A percentile compares a stretch with the other conserved stretches of the same genome.
Evolutionary conservation across 1,140 invertebrate species (phyloP).

Genomic region (Cheumatopsyche charites): DNA sequence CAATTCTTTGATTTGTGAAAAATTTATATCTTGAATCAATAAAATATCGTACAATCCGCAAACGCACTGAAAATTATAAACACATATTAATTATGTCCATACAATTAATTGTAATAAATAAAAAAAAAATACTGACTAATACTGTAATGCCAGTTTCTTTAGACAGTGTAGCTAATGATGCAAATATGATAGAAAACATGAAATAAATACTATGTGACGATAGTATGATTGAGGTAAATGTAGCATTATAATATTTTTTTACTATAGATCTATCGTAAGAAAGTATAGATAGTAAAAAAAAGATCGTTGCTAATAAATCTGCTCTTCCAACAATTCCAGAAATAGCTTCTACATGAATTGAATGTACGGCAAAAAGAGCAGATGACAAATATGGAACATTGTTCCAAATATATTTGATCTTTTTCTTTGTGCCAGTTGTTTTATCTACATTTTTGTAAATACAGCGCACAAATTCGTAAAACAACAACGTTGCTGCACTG

Average conservation of each 20-base stretch:
- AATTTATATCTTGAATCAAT: neutral
- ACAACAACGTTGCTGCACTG: constrained; percentile 54
- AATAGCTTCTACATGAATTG: constrained; percentile 93
- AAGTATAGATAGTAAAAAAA: constrained; percentile 77
- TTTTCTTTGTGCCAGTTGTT: too few relatives aligned
- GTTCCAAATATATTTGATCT: constrained; percentile 44
- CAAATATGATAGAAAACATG: constrained; percentile 9
- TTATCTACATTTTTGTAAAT: constrained; percentile 5
- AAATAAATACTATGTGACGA: constrained; percentile 21
- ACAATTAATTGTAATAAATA: constrained; percentile 40
- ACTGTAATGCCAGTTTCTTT: constrained; percentile 94
- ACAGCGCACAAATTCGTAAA: constrained; percentile 40
- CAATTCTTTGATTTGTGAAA: neutral
- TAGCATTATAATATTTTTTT: constrained; percentile 24
- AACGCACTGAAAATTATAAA: constrained; percentile 68
- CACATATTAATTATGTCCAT: constrained; percentile 43
- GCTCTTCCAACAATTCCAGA: constrained; percentile 94
- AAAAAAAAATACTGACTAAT: constrained; percentile 66
- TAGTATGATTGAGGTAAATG: constrained; percentile 14
- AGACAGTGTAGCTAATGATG: constrained; percentile 56
- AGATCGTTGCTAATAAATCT: constrained; percentile 82
- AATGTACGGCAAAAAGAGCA: constrained; percentile 89
- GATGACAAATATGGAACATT: constrained; percentile 66
- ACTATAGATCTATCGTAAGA: constrained; percentile 60
- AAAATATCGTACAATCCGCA: constrained; percentile 73